Base-by-base conservation (phyloP, 1,140 invertebrate genomes). In the Penaeus vannamei region DNA sequence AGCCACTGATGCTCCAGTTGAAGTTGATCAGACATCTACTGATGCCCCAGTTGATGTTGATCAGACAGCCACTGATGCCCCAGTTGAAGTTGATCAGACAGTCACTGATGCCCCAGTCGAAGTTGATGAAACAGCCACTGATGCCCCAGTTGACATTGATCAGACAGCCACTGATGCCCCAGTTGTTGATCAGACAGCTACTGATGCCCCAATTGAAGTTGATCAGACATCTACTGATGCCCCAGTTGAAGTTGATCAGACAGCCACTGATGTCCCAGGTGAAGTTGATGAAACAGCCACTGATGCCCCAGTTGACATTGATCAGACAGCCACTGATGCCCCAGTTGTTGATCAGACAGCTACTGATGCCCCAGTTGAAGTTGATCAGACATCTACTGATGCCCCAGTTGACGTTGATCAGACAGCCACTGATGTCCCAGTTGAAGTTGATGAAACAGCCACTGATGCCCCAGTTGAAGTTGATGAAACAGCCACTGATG, bases 331-430 rank as follows among this genome's bases (percentile, higher is more conserved):
- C 29, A 17, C 14, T 72, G 26, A 82, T n/a, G 32, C n/a, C 59
- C 77, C 20, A 61, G 62, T 59, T 19, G 79, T 53, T 42, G 62
- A 86, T 62, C 80, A 69, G 29, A 89, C 83, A 60, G 66, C 87
- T 81, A 14, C 32, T 46, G 17, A 26, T 53, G 23, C 79, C 79
- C 12, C 42, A 19, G 36, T 26, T 59, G 60, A 77, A 85, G 17
- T 82, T 66, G 72, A 90, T 62, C 32, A 32, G 26, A 62, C n/a
- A 10, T 7, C 60, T 29, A 84, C 22, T 36, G 60, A 61, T 32
- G 62, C 53, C 17, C 59, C 23, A 32, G 36, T 29, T 62, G 59
- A n/a, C 20, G 59, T 26, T 14, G 46, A 61, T 32, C 32, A 26
- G 62, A 46, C 32, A 62, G 29, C 36, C 46, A 17, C 29, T 69